Base-by-base conservation (phyloP, 2,888 invertebrate genomes). In the Harpalus rufipes region DNA sequence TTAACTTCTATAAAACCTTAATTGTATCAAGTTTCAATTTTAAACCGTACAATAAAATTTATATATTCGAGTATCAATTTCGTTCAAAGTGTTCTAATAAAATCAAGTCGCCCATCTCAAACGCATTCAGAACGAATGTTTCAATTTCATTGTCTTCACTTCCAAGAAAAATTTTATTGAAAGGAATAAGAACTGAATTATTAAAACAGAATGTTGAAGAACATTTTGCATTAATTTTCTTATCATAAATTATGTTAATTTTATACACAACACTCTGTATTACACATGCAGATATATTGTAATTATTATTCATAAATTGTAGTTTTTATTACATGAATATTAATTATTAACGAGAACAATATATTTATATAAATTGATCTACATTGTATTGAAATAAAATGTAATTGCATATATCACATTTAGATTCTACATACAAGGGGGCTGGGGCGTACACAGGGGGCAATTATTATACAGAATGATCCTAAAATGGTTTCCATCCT, bases 21-120 rank as follows among this genome's bases (percentile, higher is more conserved):
- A 6, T 51, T 51, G 5, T 10, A 51, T 51, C 12, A 7, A 12
- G 10, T 5, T 51, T 51, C 44, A 51, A 32, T 51, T 10, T 51
- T 12, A 51, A 51, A 51, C 12, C 44, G 44, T 12, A 51, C 44
- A 51, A 51, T 51, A 51, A 51, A 51, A 51, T 51, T 6, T 51
- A 51, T 51, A 51, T 10, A 51, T 51, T 51, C 44, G 44, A 51
- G 44, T 51, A 51, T 51, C 44, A 51, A 51, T 51, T 51, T 51
- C 44, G 44, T 12, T 51, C 10, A 51, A 51, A 51, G 5, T 8
- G 44, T 51, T 51, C 44, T 51, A 51, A 51, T 51, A 51, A 51
- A 51, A 51, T 51, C 44, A 51, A 32, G 44, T 51, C 10, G 44
- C 0, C 44, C 44, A 12, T 12, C 44, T 8, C 12, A 51, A 51